Base-by-base conservation (phyloP, 2,797 vertebrate species). In the Xenentodon cancila region DNA sequence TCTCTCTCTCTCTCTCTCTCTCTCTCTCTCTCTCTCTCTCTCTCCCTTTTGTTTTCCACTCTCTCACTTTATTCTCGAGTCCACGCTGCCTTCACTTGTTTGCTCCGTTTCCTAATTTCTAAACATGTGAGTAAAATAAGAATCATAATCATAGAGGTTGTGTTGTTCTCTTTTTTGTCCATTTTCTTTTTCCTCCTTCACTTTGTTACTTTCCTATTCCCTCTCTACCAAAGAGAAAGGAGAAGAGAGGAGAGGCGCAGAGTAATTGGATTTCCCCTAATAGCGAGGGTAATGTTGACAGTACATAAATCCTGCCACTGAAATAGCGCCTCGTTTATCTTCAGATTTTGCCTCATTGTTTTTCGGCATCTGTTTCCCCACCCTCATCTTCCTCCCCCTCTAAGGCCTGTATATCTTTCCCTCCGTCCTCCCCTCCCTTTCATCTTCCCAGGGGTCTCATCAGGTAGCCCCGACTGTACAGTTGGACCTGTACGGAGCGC, bases 261-360 rank as follows among this genome's bases (percentile, higher is more conserved):
- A 90, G 88, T 92, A 92, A 93, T 92, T 93, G 90, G 84, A 86
- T 91, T 91, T 90, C 84, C 86, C 91, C 87, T 93, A 92, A 93
- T 93, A 92, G 91, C 91, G 84, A 89, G 88, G 91, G 86, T 92
- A 93, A 93, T 93, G 91, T 93, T 94, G 92, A 94, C 92, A 92
- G 91, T 93, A 91, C 91, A 94, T 93, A 93, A 93, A 93, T 93
- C 92, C 91, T 89, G 81, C 88, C 88, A 86, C 91, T 88, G 91
- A 92, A 93, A 92, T 92, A 92, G 92, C 62, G 82, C 87, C 90
- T 91, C 89, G 88, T 93, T 92, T 92, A 90, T 94, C 91, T 92
- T 93, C 87, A 87, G 87, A 92, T 93, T 92, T 92, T 89, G 89
- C 88, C 86, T 90, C 86, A 90, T 90, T 91, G 90, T 91, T 90